Conservation (phyloP, 2,113 vertebrate species). For the Crocuta crocuta region DNA sequence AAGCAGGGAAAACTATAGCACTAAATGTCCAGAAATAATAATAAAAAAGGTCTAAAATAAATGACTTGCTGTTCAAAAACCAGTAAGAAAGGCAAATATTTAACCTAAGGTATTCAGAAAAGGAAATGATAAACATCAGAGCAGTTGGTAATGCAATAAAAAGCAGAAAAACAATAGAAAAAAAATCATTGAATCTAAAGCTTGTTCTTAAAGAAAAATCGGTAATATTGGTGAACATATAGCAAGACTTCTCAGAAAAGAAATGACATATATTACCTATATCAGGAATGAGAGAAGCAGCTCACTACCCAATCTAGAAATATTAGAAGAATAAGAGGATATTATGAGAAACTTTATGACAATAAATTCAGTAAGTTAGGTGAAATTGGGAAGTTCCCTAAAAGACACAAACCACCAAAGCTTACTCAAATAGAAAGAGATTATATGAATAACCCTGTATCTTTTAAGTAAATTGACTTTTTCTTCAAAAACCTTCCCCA, state of each 20-base stretch:
- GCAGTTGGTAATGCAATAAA: neutral
- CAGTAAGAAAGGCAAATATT: neutral
- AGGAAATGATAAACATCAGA: neutral
- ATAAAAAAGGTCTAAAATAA: neutral
- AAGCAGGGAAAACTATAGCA: neutral
- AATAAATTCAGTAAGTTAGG: neutral
- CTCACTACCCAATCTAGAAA: neutral
- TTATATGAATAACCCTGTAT: neutral
- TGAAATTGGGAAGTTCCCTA: neutral
- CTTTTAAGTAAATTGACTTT: conserved; percentile 14
- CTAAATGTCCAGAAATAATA: neutral
- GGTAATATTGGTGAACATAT: neutral
- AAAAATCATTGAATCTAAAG: neutral
- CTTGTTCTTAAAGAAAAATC: neutral
- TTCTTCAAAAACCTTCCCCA: neutral
- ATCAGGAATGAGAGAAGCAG: neutral
- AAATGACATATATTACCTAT: neutral
- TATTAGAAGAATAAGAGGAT: neutral
- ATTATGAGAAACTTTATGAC: neutral
- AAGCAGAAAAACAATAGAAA: neutral
- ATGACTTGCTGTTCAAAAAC: neutral
- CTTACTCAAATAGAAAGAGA: neutral
- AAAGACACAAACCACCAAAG: conserved; percentile 1
- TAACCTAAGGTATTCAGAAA: neutral
- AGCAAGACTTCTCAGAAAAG: neutral